Percentiles rank a stretch among this genome's conserved stretches.
phyloP scores from a whole-genome alignment of 1,140 invertebrate species.

The Augochlora pura region DNA sequence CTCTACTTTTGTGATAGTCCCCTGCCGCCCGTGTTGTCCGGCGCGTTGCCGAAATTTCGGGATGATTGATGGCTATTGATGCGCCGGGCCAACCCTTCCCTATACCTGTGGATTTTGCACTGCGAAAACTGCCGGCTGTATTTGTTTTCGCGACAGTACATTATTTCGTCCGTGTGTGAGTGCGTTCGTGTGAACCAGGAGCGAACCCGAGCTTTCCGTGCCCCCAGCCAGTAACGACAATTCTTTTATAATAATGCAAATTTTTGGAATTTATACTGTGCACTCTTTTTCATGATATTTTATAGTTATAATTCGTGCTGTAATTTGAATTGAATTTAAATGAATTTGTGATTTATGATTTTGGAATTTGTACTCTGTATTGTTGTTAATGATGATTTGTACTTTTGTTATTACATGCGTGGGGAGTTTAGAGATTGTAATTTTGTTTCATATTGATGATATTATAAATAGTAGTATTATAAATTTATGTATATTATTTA shows the following conservation, averaged over 20 bases:
- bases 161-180: not conserved
- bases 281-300: not conserved
- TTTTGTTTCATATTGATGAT: too few relatives aligned
- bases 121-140: not conserved
- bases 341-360: too few relatives aligned
- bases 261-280: not conserved
- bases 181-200: not conserved
- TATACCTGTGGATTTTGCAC: not conserved
- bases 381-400: too few relatives aligned
- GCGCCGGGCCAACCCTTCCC: slow-evolving; percentile 70
- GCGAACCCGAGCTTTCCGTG: not conserved
- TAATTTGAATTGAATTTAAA: too few relatives aligned
- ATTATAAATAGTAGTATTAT: too few relatives aligned
- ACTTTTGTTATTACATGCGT: too few relatives aligned
- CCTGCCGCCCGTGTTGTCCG: slow-evolving; percentile 79
- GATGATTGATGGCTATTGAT: slow-evolving; percentile 80
- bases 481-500: too few relatives aligned
- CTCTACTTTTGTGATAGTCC: slow-evolving; percentile 78
- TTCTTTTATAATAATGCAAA: not conserved
- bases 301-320: too few relatives aligned
- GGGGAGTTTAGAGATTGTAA: too few relatives aligned
- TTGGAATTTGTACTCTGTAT: too few relatives aligned
- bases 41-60: slow-evolving; percentile 79
- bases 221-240: not conserved
- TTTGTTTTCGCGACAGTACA: slow-evolving; percentile 4